phyloP scores from a whole-genome alignment of 2,888 invertebrate species.

The Drosophila quinaria region DNA sequence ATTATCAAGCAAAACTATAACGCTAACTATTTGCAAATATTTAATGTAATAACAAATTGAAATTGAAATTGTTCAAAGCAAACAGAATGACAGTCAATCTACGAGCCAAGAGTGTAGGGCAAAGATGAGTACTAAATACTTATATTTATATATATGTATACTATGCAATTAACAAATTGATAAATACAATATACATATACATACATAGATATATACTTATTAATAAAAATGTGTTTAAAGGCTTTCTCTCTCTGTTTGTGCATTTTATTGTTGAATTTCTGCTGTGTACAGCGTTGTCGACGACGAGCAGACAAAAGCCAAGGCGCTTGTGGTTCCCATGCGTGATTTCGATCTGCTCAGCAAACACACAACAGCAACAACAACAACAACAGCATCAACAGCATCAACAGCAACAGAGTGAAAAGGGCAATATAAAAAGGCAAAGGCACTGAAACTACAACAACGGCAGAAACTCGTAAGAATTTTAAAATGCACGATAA shows the following conservation, averaged over 20 bases:
- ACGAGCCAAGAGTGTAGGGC: conserved; percentile 2
- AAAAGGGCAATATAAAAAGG: conserved; percentile 79
- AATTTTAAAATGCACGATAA: conserved; percentile 86
- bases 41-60: conserved; percentile 29
- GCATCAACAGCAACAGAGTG: conserved; percentile 47
- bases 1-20: conserved; percentile 58
- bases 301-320: conserved; percentile 68
- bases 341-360: conserved; percentile 78
- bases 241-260: conserved; percentile 20
- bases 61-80: conserved; percentile 38
- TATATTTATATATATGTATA: conserved; percentile 44
- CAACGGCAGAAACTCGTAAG: conserved; percentile 81
- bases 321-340: conserved; percentile 81
- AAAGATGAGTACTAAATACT: conserved; percentile 29
- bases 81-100: conserved; percentile 27
- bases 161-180: conserved; percentile 78
- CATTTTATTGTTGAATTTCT: conserved; percentile 24
- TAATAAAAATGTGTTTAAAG: conserved; percentile 78
- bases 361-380: conserved; percentile 43
- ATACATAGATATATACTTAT: conserved; percentile 52
- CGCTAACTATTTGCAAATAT: conserved; percentile 68
- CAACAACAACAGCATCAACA: conserved; percentile 46
- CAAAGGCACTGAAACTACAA: conserved; percentile 40
- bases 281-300: conserved; percentile 41
- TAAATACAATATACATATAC: conserved; percentile 54